Base-by-base conservation (phyloP, 2,797 vertebrate genomes). In the Sparus aurata region DNA sequence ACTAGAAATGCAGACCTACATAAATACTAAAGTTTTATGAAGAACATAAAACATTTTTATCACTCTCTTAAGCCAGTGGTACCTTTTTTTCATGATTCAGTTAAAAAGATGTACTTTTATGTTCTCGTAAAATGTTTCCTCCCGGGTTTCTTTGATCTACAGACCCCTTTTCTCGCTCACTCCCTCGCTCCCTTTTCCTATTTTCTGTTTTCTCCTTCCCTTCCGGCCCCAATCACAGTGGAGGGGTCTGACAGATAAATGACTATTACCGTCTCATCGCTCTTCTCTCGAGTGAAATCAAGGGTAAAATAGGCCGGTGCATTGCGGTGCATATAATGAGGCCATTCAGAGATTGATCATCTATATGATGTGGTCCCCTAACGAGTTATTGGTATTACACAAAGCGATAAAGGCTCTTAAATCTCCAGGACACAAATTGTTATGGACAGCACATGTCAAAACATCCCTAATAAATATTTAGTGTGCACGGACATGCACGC, bases 251-350 rank as follows among this genome's bases (percentile, higher is more conserved):
- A 85, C 70, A 79, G 81, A 89, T 89, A 86, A 92, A 87, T 20
- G 66, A 79, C 81, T 54, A 83, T 91, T 84, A 89, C 73, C 41
- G 10, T 62, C 74, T 83, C 82, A 73, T 77, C 58, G 22, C 71
- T 86, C 71, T 66, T 75, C 69, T 73, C 64, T 76, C 77, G 38
- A 54, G 74, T 79, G 76, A 85, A 85, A 85, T 80, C 13, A 41
- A 85, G 72, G 67, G 69, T 69, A 67, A 77, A 69, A 70, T 67
- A 76, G 77, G 67, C 60, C 54, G 17, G 77, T 34, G 82, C 85
- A 80, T 85, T 73, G 87, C 22, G 23, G 79, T 78, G 88, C 91
- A 93, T 89, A 50, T 90, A 85, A 93, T 91, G 85, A 89, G 87
- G 68, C 85, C 79, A 85, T 87, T 90, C 59, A 84, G 73, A 77